Conservation (phyloP, 2,888 invertebrate genomes). For the Amphipoea oculea region DNA sequence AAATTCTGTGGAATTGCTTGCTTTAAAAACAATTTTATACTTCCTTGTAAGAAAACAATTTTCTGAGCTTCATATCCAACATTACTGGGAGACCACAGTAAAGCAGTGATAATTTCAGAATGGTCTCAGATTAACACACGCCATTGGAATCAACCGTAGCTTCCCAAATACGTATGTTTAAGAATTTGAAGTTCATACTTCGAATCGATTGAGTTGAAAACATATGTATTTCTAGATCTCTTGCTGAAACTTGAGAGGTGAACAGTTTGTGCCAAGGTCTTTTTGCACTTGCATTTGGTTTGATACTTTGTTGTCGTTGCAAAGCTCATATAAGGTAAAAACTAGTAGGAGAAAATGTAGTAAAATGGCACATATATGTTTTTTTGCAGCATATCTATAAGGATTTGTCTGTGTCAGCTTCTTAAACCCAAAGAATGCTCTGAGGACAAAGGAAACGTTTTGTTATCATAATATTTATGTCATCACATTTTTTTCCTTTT, state of each 20-base stretch:
- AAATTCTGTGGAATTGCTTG: neutral
- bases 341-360: neutral
- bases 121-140: neutral
- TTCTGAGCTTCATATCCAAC: no score
- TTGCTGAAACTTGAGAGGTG: neutral
- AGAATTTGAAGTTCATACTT: neutral
- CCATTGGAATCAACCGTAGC: no score
- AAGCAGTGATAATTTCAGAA: neutral
- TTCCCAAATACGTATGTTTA: neutral
- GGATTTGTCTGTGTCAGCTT: no score
- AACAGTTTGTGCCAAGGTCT: neutral
- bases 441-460: neutral
- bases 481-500: neutral
- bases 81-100: no score
- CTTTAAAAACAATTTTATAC: neutral
- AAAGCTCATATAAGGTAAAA: neutral
- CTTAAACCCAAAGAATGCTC: no score
- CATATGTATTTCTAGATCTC: neutral
- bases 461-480: neutral
- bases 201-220: neutral
- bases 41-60: neutral
- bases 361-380: neutral
- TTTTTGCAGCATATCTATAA: neutral
- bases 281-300: neutral
- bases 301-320: neutral